A percentile compares a stretch with the other conserved stretches of the same genome.
Evolutionary conservation across 2,888 invertebrate species (phyloP).

Genomic region (Tinea pellionella): DNA sequence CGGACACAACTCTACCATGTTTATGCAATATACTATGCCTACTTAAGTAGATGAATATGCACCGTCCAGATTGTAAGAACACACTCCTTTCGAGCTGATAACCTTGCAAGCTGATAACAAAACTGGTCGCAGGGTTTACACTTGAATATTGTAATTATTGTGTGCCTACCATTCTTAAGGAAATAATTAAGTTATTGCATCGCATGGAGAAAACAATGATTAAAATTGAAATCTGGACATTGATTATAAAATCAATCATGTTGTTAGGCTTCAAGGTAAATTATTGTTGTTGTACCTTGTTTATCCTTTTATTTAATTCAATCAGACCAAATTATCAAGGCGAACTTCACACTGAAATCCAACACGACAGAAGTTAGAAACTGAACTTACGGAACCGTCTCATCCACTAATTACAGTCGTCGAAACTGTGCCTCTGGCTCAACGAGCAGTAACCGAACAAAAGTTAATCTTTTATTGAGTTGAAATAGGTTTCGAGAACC

Average conservation of each 20-base stretch:
- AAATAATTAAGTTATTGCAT: no score
- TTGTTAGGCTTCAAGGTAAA: neutral
- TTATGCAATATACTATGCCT: no score
- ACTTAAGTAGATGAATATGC: no score
- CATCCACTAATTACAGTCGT: slow-evolving; percentile 1
- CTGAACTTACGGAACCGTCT: slow-evolving; percentile 1
- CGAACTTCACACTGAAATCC: neutral
- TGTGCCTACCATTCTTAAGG: no score
- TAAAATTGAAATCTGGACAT: no score
- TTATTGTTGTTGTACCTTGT: neutral
- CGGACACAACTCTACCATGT: no score
- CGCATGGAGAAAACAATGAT: no score
- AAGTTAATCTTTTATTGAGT: slow-evolving; percentile 13
- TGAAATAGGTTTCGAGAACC: slow-evolving; percentile 2
- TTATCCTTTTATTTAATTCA: neutral
- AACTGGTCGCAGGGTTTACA: no score
- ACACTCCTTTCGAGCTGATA: no score
- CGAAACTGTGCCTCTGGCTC: slow-evolving; percentile 3
- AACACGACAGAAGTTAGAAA: slow-evolving; percentile 5
- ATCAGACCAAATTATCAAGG: neutral
- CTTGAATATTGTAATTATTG: no score
- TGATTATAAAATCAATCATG: neutral
- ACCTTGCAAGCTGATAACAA: no score
- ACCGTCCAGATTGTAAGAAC: no score
- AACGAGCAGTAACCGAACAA: slow-evolving; percentile 5